Evolutionary conservation across 2,888 invertebrate genomes (phyloP).

Genomic region (Zaprionus lineosus): DNA sequence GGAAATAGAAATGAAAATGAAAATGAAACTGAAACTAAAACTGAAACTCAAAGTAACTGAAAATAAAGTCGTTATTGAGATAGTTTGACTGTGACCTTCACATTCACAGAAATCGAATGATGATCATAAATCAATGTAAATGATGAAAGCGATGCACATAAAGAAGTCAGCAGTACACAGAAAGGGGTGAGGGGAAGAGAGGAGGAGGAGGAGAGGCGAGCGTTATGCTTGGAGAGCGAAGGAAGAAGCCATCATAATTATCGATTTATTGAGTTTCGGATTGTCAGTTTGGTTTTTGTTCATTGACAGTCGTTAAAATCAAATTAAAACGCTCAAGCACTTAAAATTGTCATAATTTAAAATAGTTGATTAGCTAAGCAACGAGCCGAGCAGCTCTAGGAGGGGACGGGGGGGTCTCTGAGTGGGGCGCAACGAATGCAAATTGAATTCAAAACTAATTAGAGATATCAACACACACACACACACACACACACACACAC

Average conservation of each 20-base stretch:
- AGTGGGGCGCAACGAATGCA: constrained; percentile 67
- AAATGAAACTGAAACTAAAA: constrained; percentile 16
- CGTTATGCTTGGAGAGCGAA: too few relatives aligned
- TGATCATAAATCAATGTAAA: constrained; percentile 27
- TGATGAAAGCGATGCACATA: constrained; percentile 28
- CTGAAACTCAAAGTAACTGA: too few relatives aligned
- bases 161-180: constrained; percentile 12
- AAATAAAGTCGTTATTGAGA: too few relatives aligned
- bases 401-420: too few relatives aligned
- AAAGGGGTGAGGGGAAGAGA: neutral
- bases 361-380: constrained; percentile 54
- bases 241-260: constrained; percentile 31
- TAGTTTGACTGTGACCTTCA: constrained; percentile 28
- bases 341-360: constrained; percentile 66
- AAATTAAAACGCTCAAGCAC: constrained; percentile 60
- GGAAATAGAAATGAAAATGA: too few relatives aligned
- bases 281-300: constrained; percentile 8
- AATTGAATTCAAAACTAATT: constrained; percentile 76
- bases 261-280: constrained; percentile 43
- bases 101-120: constrained; percentile 10
- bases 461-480: constrained; percentile 55
- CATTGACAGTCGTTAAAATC: constrained; percentile 46
- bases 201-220: neutral
- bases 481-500: constrained; percentile 18
- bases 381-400: neutral